Conservation (phyloP, 2,888 invertebrate species). For the Laspeyria flexula region DNA sequence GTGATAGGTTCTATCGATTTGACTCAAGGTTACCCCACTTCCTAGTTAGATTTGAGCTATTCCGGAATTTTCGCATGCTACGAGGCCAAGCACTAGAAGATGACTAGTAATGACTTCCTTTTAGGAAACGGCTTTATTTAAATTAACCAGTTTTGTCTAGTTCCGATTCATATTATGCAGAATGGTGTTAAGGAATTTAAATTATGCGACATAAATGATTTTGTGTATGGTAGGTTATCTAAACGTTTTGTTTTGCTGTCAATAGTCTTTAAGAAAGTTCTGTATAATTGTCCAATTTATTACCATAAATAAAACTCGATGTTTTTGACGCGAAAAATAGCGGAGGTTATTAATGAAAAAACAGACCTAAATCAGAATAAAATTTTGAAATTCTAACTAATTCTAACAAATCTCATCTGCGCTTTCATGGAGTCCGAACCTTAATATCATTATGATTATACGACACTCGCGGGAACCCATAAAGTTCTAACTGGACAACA, state of each 20-base stretch:
- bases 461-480: background rate
- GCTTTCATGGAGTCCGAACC: no score
- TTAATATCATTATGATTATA: background rate
- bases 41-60: conserved; percentile 51
- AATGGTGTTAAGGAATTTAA: background rate
- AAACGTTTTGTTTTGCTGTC: background rate
- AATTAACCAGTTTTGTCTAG: conserved; percentile 31
- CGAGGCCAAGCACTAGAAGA: conserved; percentile 58
- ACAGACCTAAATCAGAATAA: no score
- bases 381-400: no score
- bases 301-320: no score
- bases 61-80: conserved; percentile 69
- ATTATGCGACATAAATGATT: background rate
- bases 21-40: conserved; percentile 49
- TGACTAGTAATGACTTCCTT: conserved; percentile 76
- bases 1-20: conserved; percentile 43
- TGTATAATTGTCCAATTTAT: no score
- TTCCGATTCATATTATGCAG: conserved; percentile 1
- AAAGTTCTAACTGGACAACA: background rate
- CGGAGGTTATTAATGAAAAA: no score
- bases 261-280: no score
- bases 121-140: conserved; percentile 55
- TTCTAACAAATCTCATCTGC: no score
- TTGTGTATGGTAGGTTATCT: no score
- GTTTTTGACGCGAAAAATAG: no score